phyloP scores from a whole-genome alignment of 2,113 vertebrate genomes.

The human region GRCh38 chr3:107071001-107071500 shows the following conservation, averaged over 20 bases:
- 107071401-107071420: not conserved
- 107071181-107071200: not conserved
- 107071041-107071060: too few relatives aligned
- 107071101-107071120: too few relatives aligned
- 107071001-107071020: too few relatives aligned
- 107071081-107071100: too few relatives aligned
- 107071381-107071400: not conserved
- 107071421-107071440: constrained; percentile 15
- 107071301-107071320: not conserved
- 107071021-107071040: too few relatives aligned
- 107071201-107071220: not conserved
- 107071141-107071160: too few relatives aligned
- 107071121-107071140: too few relatives aligned
- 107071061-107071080: too few relatives aligned
- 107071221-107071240: not conserved
- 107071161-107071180: not conserved
- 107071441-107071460: constrained; percentile 3
- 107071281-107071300: not conserved
- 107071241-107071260: not conserved
- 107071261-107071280: not conserved
- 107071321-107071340: not conserved
- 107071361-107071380: not conserved
- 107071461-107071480: not conserved
- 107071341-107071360: not conserved
- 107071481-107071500: not conserved